Evolutionary conservation across 2,888 invertebrate genomes (phyloP), one percentile per base, ranked within the genome.

Genomic region (Philereme transversata): DNA sequence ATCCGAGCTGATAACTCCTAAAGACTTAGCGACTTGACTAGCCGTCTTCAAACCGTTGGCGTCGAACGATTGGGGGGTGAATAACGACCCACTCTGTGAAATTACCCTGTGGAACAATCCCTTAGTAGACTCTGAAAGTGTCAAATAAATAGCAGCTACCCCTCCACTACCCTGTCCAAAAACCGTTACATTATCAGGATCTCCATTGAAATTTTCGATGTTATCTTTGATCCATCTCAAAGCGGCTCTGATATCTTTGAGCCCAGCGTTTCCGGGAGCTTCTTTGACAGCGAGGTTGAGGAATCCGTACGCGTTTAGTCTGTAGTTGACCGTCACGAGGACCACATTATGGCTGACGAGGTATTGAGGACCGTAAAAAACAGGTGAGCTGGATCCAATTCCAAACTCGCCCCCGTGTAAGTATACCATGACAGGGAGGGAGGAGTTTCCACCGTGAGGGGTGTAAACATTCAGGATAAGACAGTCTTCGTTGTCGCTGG

Each of bases 361-460:
- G 56, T 90, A 92, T 60, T 93, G 87, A 0, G 93, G 92, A 0
- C 93, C 92, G 61, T 87, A 87, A 64, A 90, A 86, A 36, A 73
- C 74, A 0, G 90, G 82, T 0, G 88, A 88, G 0, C 90, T 88
- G 1, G 88, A 86, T 0, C 93, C 93, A 0, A 82, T 73, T 0
- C 88, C 88, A 45, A 92, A 93, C 4, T 85, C 91, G 2, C 93
- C 93, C 0, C 93, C 93, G 34, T 93, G 94, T 3, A 93, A 78
- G 66, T 81, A 91, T 0, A 92, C 87, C 82, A 93, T 88, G 1
- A 93, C 90, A 0, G 93, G 92, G 4, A 82, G 83, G 3, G 81
- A 76, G 2, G 72, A 63, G 59, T 86, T 87, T 0, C 53, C 68
- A 3, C 70, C 53, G 6, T 71, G 69, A 3, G 92, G 92, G 0